Evolutionary conservation across 2,888 invertebrate species (phyloP).

Genomic region (Dicycla oo): DNA sequence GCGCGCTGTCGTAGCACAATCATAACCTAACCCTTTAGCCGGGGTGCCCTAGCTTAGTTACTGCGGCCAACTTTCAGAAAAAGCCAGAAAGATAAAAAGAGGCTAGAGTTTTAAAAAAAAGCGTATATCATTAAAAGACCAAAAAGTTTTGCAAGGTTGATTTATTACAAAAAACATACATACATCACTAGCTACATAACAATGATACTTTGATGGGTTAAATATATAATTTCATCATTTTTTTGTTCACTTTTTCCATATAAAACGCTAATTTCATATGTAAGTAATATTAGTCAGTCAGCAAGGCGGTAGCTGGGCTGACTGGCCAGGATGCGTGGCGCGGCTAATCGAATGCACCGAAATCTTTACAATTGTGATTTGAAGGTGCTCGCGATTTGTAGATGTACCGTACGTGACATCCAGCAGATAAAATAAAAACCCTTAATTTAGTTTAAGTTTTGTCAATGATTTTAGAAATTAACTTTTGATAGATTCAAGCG

Average conservation of each 20-base stretch:
- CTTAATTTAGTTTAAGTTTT: background rate
- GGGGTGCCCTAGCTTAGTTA: background rate
- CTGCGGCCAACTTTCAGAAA: background rate
- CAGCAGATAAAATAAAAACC: background rate
- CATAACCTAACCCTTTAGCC: background rate
- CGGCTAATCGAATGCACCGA: background rate
- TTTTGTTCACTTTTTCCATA: too few relatives aligned
- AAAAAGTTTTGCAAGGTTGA: background rate
- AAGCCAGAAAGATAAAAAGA: background rate
- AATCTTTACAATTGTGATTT: background rate
- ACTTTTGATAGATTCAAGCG: background rate
- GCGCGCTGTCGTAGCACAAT: background rate
- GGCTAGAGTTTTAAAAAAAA: too few relatives aligned
- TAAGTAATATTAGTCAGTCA: background rate
- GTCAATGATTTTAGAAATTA: background rate
- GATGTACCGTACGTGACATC: background rate
- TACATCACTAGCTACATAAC: too few relatives aligned
- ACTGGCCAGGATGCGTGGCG: background rate
- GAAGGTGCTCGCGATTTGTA: background rate
- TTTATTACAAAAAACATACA: too few relatives aligned
- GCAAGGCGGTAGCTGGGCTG: background rate
- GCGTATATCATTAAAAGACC: background rate
- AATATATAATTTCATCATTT: too few relatives aligned
- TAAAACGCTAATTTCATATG: too few relatives aligned
- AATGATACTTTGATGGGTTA: too few relatives aligned